Base-by-base conservation (phyloP, 2,113 vertebrate species). In the Protobothrops flavoviridis region DNA sequence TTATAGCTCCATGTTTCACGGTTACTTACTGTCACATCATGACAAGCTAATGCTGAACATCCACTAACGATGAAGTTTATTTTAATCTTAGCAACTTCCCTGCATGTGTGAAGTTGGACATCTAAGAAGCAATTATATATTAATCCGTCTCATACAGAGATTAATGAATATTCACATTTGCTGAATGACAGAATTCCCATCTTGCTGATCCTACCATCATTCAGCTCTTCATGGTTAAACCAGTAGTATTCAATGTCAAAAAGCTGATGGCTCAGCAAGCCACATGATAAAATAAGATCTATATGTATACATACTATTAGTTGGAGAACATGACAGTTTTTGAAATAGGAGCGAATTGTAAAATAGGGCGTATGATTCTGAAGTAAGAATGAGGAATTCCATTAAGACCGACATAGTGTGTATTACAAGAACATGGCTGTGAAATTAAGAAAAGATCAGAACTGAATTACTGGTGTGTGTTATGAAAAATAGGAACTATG, bases 211-310 rank as follows among this genome's bases (percentile, higher is more conserved):
- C 59, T 56, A 87, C 59, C 23, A 43, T 93, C 93, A 93, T 93
- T 87, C 56, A 90, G 89, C 45, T 87, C 89, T 90, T 93, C 48
- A 45, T 53, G 21, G n/a, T 90, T 85, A 90, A 85, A 81, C 89
- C 89, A 55, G 29, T 69, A 57, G 23, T 33, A 90, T 85, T 88
- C 91, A 64, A 33, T 53, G 89, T 93, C 92, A 90, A 90, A 90
- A 93, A 89, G 56, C 53, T 93, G 92, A 90, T 90, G 85, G 89
- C 74, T 93, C 92, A 93, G 92, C 64, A 90, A 85, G 92, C 56
- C 89, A 69, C 29, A 69, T 69, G 45, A 45, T 48, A 93, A 90
- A 93, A 90, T 93, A 90, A 85, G 52, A 90, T 90, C 87, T 93
- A 86, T 93, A 90, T 90, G 89, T 90, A 89, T 81, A 92, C 59